Percentiles rank a stretch among this genome's conserved stretches.
phyloP scores from a whole-genome alignment of 2,113 vertebrate species.

The Leptobrachium leishanense region DNA sequence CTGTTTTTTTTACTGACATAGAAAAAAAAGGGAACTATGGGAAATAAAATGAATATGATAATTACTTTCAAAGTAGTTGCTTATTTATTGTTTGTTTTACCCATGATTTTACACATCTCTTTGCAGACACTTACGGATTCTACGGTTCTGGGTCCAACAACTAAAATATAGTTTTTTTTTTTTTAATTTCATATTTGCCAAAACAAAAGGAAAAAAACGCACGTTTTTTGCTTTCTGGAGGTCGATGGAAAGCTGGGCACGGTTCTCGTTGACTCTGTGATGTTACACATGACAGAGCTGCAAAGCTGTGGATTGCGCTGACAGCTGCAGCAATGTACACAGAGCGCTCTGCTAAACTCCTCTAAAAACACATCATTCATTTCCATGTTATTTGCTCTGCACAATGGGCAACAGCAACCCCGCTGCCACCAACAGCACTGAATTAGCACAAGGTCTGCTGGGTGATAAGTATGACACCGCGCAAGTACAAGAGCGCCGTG shows the following conservation, averaged over 20 bases:
- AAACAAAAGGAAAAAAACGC: too few species aligned
- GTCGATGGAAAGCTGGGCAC: not conserved
- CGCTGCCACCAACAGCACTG: not conserved
- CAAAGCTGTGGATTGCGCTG: conserved; percentile 28
- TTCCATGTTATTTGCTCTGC: conserved; percentile 29
- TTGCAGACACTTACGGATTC: too few species aligned
- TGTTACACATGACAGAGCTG: conserved; percentile 32
- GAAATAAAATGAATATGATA: too few species aligned
- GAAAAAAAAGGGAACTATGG: too few species aligned
- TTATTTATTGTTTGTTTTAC: too few species aligned
- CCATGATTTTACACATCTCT: too few species aligned
- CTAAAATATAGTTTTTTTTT: too few species aligned
- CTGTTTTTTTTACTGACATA: too few species aligned
- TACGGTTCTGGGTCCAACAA: too few species aligned
- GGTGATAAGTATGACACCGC: not conserved
- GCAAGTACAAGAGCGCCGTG: too few species aligned
- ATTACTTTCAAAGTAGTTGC: too few species aligned
- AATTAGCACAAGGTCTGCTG: conserved; percentile 20
- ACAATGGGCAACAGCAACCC: conserved; percentile 17
- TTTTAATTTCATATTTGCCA: too few species aligned
- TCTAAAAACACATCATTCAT: conserved; percentile 10
- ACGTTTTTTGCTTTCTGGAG: not conserved
- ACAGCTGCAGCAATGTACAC: conserved; percentile 36
- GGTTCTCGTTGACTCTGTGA: conserved; percentile 21
- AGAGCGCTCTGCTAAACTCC: conserved; percentile 17